These are phyloP conservation scores for Leptoteleia sp. DNA, from an alignment of 1,140 invertebrate species.

Conservation along the genomic window DNA sequence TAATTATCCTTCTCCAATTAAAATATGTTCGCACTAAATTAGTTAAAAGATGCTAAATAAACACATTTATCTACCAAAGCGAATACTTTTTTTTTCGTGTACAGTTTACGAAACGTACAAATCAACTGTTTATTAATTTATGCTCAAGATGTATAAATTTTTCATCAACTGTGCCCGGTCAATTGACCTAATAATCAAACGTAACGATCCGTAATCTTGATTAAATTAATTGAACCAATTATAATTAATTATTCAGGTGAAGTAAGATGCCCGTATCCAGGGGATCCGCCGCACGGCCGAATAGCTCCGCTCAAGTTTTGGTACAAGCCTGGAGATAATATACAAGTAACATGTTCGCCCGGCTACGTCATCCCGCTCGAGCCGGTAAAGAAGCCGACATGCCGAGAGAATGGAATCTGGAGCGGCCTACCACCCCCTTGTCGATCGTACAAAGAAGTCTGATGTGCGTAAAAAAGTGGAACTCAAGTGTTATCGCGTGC, in stretches of 20 bases:
- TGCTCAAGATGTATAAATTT: too few relatives aligned
- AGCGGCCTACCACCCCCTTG: conserved; percentile 80
- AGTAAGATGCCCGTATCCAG: conserved; percentile 87
- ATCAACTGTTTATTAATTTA: too few relatives aligned
- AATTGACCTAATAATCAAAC: conserved; percentile 6
- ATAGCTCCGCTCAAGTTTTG: conserved; percentile 88
- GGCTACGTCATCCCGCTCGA: conserved; percentile 83
- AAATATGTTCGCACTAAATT: too few relatives aligned
- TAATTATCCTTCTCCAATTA: too few relatives aligned
- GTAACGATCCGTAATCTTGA: conserved; percentile 3
- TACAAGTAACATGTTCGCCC: conserved; percentile 87
- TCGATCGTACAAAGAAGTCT: conserved; percentile 79
- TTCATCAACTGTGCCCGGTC: not conserved
- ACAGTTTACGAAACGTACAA: too few relatives aligned
- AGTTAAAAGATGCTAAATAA: too few relatives aligned
- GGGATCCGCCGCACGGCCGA: conserved; percentile 86
- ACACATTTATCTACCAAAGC: too few relatives aligned
- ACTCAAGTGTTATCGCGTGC: too few relatives aligned
- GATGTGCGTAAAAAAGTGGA: conserved; percentile 66
- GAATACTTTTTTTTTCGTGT: too few relatives aligned
- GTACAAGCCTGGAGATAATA: conserved; percentile 88
- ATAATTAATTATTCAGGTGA: conserved; percentile 82
- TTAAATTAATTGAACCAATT: conserved; percentile 52
- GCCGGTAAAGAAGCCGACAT: conserved; percentile 77
- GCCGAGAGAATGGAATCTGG: conserved; percentile 80